phyloP scores from a whole-genome alignment of 2,113 vertebrate genomes.

The Serilophus lunatus region DNA sequence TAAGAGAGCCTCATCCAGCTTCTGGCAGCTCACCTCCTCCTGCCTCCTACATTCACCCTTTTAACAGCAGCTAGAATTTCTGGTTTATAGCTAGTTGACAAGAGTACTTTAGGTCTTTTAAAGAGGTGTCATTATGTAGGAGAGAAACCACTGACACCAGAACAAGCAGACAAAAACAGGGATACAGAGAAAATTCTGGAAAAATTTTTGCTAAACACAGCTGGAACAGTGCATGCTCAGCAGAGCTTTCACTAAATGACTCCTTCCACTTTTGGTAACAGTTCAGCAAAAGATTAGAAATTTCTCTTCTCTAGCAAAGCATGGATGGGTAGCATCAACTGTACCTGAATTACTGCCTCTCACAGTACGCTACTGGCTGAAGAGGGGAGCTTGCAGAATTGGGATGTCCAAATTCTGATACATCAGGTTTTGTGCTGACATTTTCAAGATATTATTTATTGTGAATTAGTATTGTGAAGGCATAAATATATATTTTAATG shows the following conservation, averaged over 20 bases:
- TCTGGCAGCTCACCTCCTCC: neutral
- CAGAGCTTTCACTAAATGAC: neutral
- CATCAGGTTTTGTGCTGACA: neutral
- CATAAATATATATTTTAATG: neutral
- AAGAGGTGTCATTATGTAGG: neutral
- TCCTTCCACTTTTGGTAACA: neutral
- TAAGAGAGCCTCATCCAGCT: neutral
- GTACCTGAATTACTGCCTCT: neutral
- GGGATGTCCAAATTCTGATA: neutral
- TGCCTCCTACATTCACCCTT: neutral
- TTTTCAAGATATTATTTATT: neutral
- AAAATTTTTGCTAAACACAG: neutral
- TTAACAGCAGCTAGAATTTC: neutral
- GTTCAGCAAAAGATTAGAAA: neutral
- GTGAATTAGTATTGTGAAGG: neutral
- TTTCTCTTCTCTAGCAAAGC: neutral
- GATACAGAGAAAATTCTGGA: neutral
- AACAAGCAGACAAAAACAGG: neutral
- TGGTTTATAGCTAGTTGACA: neutral
- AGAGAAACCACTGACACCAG: neutral
- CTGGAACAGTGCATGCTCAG: neutral
- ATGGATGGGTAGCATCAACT: fast-evolving
- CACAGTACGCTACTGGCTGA: neutral
- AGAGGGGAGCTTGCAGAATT: neutral
- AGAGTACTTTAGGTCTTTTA: neutral